These are phyloP conservation scores for Drosophila suboccidentalis DNA, from an alignment of 2,888 invertebrate species.

Conservation along the genomic window DNA sequence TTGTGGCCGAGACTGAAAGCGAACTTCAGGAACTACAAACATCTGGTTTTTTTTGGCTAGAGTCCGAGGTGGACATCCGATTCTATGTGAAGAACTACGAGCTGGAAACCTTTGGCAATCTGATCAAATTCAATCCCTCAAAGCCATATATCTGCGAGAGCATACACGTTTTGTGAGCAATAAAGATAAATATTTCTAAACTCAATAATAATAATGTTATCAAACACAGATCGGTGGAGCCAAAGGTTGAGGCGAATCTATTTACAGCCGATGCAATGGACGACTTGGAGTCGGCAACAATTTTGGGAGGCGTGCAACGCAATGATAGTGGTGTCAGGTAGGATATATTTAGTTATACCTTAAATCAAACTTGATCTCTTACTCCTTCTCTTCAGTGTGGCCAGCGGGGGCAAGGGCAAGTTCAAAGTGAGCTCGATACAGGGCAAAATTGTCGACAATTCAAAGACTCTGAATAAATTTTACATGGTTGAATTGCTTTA, in stretches of 20 bases:
- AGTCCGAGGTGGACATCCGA: constrained; percentile 65
- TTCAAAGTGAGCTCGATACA: constrained; percentile 35
- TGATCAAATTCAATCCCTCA: constrained; percentile 51
- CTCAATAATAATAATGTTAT: background rate
- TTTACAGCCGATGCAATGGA: constrained; percentile 58
- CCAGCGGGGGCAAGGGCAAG: constrained; percentile 55
- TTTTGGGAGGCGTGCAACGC: constrained; percentile 59
- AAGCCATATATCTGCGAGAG: constrained; percentile 19
- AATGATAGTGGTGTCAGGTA: constrained; percentile 56
- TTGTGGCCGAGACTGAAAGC: constrained; percentile 87
- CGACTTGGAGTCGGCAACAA: constrained; percentile 48
- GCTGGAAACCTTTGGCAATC: constrained; percentile 72
- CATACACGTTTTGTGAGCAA: constrained; percentile 56
- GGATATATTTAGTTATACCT: background rate
- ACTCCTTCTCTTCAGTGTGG: constrained; percentile 34
- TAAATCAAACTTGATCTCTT: background rate
- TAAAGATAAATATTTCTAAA: accelerated
- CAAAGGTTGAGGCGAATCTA: constrained; percentile 40
- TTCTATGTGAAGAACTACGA: constrained; percentile 72
- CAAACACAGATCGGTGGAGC: constrained; percentile 48
- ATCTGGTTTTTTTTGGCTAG: constrained; percentile 81
- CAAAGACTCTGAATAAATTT: constrained; percentile 27
- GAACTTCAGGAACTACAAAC: constrained; percentile 39
- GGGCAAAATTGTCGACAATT: constrained; percentile 19
- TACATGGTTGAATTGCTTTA: constrained; percentile 48